These are phyloP conservation scores for Ceuthmochares aereus DNA, from an alignment of 2,113 vertebrate species.

Conservation along the genomic window DNA sequence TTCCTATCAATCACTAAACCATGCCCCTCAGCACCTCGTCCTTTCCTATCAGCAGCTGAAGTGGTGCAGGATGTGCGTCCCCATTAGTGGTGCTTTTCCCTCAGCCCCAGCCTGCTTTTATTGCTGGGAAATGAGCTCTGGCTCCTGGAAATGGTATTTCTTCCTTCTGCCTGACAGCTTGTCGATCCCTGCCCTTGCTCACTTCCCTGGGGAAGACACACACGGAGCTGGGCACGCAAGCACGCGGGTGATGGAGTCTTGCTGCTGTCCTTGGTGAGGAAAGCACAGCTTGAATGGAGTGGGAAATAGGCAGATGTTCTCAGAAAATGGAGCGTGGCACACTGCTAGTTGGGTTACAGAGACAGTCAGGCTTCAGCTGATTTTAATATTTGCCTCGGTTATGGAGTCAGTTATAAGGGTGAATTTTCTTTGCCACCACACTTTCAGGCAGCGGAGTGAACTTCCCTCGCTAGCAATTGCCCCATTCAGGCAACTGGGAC, in stretches of 20 bases:
- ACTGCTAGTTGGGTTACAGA: not conserved
- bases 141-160: constrained; percentile 37
- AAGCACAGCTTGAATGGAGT: not conserved
- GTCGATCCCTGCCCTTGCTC: not conserved
- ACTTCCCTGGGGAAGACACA: not conserved
- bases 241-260: not conserved
- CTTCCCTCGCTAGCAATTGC: not conserved
- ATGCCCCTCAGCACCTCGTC: too few relatives aligned
- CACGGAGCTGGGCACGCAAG: not conserved
- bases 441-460: not conserved
- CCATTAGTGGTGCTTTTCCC: not conserved
- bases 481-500: rapidly evolving
- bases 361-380: not conserved
- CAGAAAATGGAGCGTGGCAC: not conserved
- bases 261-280: rapidly evolving
- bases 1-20: too few relatives aligned
- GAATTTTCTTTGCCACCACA: not conserved
- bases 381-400: not conserved
- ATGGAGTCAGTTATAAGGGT: not conserved
- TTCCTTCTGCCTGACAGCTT: constrained; percentile 40
- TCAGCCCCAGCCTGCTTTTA: not conserved
- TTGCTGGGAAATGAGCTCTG: constrained; percentile 50
- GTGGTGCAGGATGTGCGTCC: not conserved
- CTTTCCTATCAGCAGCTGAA: rapidly evolving
- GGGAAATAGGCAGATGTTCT: not conserved